Evolutionary conservation across 2,797 vertebrate species (phyloP).

Genomic region (Acrocephalus scirpaceus): DNA sequence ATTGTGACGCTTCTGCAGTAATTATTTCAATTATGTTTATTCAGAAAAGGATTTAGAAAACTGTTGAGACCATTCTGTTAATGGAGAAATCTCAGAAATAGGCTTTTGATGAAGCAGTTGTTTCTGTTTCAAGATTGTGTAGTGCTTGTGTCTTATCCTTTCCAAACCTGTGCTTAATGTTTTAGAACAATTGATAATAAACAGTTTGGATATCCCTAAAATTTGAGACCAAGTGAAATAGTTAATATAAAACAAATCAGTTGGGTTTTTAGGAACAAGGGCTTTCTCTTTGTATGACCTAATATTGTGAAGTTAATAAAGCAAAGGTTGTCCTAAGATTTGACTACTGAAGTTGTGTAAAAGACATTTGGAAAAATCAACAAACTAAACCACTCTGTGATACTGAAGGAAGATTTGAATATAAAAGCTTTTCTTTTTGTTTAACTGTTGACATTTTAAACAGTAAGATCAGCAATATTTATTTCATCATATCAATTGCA

Average conservation of each 20-base stretch:
- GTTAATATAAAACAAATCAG: background rate
- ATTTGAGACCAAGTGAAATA: background rate
- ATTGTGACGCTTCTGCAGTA: background rate
- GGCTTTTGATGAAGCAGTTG: background rate
- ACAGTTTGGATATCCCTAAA: background rate
- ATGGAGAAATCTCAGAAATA: background rate
- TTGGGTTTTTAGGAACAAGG: background rate
- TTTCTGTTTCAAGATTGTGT: background rate
- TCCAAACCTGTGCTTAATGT: background rate
- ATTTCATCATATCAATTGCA: background rate
- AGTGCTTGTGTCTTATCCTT: background rate
- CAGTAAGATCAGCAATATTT: background rate
- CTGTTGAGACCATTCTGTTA: background rate
- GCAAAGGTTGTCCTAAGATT: background rate
- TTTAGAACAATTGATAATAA: background rate
- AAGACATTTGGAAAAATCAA: slow-evolving; percentile 1
- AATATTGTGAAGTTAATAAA: background rate
- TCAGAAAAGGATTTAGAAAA: background rate
- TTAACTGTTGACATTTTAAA: background rate
- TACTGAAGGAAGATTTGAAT: background rate
- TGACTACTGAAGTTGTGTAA: background rate
- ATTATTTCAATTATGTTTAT: background rate
- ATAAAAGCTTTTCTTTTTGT: background rate
- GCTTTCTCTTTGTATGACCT: background rate
- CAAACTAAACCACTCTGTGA: background rate